phyloP scores from a whole-genome alignment of 2,113 vertebrate genomes.

The Scophthalmus maximus region DNA sequence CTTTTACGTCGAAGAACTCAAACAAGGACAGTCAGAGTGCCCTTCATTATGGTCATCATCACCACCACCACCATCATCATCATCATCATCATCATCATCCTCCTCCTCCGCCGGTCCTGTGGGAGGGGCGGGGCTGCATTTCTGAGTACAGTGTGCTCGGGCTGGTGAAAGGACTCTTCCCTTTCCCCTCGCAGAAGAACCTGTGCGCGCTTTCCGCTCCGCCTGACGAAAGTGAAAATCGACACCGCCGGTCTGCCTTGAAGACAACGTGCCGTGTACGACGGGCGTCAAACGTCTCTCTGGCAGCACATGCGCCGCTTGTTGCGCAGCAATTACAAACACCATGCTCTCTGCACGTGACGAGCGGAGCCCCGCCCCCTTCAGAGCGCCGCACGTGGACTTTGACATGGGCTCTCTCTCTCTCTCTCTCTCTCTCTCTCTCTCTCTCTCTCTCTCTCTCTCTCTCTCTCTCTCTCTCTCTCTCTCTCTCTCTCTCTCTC shows the following conservation, averaged over 20 bases:
- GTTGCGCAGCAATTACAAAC: slow-evolving; percentile 53
- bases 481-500: no score
- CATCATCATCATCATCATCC: slow-evolving; percentile 22
- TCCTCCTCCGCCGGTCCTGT: slow-evolving; percentile 32
- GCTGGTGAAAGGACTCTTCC: slow-evolving; percentile 36
- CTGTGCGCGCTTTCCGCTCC: slow-evolving; percentile 5
- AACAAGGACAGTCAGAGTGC: slow-evolving; percentile 5
- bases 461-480: no score
- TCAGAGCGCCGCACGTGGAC: slow-evolving; percentile 79
- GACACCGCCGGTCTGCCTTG: slow-evolving; percentile 23
- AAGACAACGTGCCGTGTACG: neutral
- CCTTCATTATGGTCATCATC: slow-evolving; percentile 5
- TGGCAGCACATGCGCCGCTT: slow-evolving; percentile 14
- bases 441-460: no score
- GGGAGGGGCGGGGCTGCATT: slow-evolving; percentile 45
- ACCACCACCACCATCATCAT: slow-evolving; percentile 21
- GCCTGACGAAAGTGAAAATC: slow-evolving; percentile 18
- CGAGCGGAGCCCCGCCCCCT: slow-evolving; percentile 73
- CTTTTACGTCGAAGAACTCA: slow-evolving; percentile 26
- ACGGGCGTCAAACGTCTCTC: slow-evolving; percentile 34
- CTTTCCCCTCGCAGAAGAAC: slow-evolving; percentile 8
- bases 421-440: no score
- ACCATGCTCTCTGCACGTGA: slow-evolving; percentile 78
- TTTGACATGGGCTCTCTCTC: slow-evolving; percentile 83
- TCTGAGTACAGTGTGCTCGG: slow-evolving; percentile 1